phyloP scores from a whole-genome alignment of 2,113 vertebrate species.

The Glaucidium brasilianum region DNA sequence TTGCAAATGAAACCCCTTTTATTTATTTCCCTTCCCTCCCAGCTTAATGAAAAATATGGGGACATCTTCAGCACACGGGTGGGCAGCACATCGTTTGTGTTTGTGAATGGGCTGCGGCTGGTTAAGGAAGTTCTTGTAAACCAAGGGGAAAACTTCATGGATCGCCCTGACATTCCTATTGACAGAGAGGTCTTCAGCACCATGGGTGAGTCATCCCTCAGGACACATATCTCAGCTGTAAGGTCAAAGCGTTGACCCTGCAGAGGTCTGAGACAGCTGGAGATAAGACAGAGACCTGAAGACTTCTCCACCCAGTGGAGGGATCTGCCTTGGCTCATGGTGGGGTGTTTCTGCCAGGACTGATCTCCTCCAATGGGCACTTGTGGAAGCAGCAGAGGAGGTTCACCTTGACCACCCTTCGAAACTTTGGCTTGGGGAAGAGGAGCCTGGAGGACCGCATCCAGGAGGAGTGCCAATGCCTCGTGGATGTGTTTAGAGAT shows the following conservation, averaged over 20 bases:
- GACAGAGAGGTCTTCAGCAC: rapidly evolving
- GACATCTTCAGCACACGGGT: constrained; percentile 67
- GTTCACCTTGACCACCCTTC: constrained; percentile 74
- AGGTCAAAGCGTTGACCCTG: background rate
- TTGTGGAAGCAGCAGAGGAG: constrained; percentile 77
- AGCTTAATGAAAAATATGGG: constrained; percentile 79
- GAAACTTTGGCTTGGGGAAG: constrained; percentile 82
- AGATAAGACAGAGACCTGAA: background rate
- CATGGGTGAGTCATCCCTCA: background rate
- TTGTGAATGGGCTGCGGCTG: constrained; percentile 74
- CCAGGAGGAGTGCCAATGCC: constrained; percentile 72
- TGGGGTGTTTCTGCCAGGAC: constrained; percentile 24
- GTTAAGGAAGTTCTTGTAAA: constrained; percentile 80
- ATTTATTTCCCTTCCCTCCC: background rate
- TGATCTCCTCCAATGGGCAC: constrained; percentile 58
- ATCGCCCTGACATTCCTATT: constrained; percentile 66
- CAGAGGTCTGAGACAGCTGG: background rate
- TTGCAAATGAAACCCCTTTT: background rate
- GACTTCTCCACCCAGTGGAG: rapidly evolving
- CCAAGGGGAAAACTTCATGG: constrained; percentile 76
- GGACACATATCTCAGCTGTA: background rate
- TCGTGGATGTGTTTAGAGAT: constrained; percentile 62
- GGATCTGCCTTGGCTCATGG: rapidly evolving
- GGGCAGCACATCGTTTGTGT: constrained; percentile 52
- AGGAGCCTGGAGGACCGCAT: constrained; percentile 75